Evolutionary conservation across 37 sponge, comb jelly and placozoan species (phyloP).

Genomic region (Tethya wilhelma): DNA sequence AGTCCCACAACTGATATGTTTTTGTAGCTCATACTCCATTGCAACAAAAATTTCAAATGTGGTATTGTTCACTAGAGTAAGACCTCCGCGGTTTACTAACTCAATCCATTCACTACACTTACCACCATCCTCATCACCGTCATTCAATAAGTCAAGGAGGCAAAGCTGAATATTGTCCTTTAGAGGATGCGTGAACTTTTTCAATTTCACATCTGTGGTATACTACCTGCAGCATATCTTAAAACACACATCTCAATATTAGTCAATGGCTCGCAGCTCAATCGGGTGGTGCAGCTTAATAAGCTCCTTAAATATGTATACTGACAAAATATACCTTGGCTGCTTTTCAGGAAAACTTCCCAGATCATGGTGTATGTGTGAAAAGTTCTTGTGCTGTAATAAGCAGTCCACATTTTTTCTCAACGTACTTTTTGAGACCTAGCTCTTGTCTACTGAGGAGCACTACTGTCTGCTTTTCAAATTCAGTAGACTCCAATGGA

Average conservation of each 20-base stretch:
- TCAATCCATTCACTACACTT: too few species aligned
- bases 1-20: background rate
- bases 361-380: too few species aligned
- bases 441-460: too few species aligned
- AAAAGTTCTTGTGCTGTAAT: too few species aligned
- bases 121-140: conserved; percentile 3
- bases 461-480: too few species aligned
- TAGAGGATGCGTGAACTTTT: background rate
- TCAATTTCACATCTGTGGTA: conserved; percentile 18
- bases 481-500: too few species aligned
- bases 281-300: conserved; percentile 3
- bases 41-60: conserved; percentile 10
- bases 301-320: too few species aligned
- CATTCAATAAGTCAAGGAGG: background rate
- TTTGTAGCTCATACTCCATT: conserved; percentile 20
- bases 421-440: too few species aligned
- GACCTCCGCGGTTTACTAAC: conserved; percentile 27
- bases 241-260: conserved; percentile 12
- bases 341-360: too few species aligned
- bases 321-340: too few species aligned
- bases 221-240: conserved; percentile 31
- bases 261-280: background rate
- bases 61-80: conserved; percentile 12
- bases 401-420: too few species aligned
- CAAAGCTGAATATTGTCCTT: conserved; percentile 23